Conservation (phyloP, 1,140 invertebrate genomes). For the Pissodes strobi region DNA sequence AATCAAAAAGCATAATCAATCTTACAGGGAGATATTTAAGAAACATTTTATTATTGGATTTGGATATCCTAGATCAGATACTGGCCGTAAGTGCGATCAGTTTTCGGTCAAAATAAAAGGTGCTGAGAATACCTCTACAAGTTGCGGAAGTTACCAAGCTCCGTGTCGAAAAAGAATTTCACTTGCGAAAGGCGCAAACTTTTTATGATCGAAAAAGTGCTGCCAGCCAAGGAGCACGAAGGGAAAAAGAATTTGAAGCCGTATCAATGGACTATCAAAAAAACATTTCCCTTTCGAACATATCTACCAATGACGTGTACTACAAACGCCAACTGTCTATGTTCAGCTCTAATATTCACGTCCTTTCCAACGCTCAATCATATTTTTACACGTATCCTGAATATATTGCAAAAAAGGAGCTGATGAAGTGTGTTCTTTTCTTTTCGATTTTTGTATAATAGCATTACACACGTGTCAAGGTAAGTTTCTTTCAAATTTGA, state of each 20-base stretch:
- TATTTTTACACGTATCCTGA: conserved; percentile 42
- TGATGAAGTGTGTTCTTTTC: no score
- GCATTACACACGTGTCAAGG: no score
- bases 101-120: not conserved
- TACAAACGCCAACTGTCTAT: conserved; percentile 25
- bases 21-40: not conserved
- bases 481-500: no score
- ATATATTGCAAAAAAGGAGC: conserved; percentile 40
- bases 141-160: not conserved
- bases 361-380: conserved; percentile 25
- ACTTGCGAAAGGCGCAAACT: not conserved
- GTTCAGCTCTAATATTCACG: conserved; percentile 25
- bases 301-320: conserved; percentile 28
- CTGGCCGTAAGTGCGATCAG: conserved; percentile 7
- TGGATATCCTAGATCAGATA: not conserved
- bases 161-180: not conserved
- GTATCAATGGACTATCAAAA: conserved; percentile 27
- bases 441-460: no score
- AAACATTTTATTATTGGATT: not conserved
- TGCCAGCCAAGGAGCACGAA: not conserved
- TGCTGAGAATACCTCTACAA: not conserved
- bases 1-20: conserved; percentile 6
- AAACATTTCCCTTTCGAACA: conserved; percentile 20
- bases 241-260: conserved; percentile 16
- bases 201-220: conserved; percentile 8